Conservation (phyloP, 2,888 invertebrate genomes). For the Thelaira solivaga region DNA sequence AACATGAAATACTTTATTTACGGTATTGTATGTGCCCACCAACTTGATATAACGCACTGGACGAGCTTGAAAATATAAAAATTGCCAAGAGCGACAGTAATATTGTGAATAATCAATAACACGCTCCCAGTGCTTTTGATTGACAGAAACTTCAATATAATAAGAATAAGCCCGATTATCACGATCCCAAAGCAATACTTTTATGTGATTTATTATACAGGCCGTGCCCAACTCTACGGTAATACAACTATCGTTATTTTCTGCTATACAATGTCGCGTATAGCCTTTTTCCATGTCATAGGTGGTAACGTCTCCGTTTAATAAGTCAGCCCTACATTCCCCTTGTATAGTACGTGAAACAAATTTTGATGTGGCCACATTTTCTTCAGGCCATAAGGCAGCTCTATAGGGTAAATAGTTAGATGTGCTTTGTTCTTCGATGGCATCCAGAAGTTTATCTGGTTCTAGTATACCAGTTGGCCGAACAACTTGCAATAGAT, state of each 20-base stretch:
- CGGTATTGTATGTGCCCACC: conserved; percentile 95
- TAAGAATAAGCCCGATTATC: conserved; percentile 84
- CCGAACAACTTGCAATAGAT: conserved; percentile 91
- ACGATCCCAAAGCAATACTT: conserved; percentile 95
- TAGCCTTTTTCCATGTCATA: conserved; percentile 97
- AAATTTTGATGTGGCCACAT: conserved; percentile 89
- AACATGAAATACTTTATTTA: conserved; percentile 96
- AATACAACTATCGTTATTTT: conserved; percentile 87
- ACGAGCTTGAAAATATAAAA: conserved; percentile 91
- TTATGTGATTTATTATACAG: conserved; percentile 95
- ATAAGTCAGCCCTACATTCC: conserved; percentile 90
- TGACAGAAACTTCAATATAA: conserved; percentile 89
- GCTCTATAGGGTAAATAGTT: conserved; percentile 92
- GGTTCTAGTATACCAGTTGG: conserved; percentile 91
- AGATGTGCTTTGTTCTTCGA: conserved; percentile 89
- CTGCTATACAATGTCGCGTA: conserved; percentile 91
- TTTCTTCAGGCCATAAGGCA: conserved; percentile 89
- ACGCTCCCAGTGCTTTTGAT: conserved; percentile 95
- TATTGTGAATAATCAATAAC: conserved; percentile 95
- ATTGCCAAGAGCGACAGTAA: conserved; percentile 98
- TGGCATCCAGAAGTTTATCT: conserved; percentile 95
- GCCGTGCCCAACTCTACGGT: conserved; percentile 88
- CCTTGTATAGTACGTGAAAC: conserved; percentile 93
- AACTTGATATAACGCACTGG: conserved; percentile 91
- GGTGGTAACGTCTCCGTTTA: conserved; percentile 91